These are phyloP conservation scores for Hetaerina titia DNA, from an alignment of 2,888 invertebrate genomes.

Conservation along the genomic window DNA sequence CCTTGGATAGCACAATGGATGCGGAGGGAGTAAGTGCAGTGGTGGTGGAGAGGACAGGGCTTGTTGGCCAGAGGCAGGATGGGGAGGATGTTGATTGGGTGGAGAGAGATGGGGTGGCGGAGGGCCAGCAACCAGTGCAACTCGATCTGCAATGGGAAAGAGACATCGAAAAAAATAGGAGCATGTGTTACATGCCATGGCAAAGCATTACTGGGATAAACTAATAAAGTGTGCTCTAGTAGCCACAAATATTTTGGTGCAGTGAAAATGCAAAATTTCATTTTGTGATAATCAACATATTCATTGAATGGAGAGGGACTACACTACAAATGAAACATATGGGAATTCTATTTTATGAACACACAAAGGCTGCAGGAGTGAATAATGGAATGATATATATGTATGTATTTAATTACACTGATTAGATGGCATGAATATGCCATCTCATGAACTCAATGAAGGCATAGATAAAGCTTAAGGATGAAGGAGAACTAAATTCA, in stretches of 20 bases:
- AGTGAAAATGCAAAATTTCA: neutral
- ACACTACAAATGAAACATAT: neutral
- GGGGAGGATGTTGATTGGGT: constrained; percentile 17
- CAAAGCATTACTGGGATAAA: constrained; percentile 51
- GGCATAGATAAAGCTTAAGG: too few relatives aligned
- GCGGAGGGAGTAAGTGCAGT: neutral
- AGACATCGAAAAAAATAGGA: constrained; percentile 64
- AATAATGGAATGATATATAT: neutral
- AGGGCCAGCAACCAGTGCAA: constrained; percentile 82
- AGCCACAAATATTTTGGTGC: neutral
- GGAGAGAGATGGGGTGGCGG: constrained; percentile 73
- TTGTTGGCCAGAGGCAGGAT: constrained; percentile 18
- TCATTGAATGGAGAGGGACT: neutral
- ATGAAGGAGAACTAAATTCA: too few relatives aligned
- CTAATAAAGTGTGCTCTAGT: neutral
- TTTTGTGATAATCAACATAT: neutral
- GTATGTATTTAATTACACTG: neutral
- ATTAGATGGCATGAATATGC: neutral
- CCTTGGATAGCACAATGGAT: constrained; percentile 80
- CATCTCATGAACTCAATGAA: neutral
- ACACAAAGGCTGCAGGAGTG: neutral
- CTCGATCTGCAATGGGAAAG: constrained; percentile 80
- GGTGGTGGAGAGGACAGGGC: constrained; percentile 46
- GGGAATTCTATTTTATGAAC: neutral
- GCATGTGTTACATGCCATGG: constrained; percentile 55